Evolutionary conservation across 2,113 vertebrate species (phyloP).

Genomic region (Deroptyus accipitrinus): DNA sequence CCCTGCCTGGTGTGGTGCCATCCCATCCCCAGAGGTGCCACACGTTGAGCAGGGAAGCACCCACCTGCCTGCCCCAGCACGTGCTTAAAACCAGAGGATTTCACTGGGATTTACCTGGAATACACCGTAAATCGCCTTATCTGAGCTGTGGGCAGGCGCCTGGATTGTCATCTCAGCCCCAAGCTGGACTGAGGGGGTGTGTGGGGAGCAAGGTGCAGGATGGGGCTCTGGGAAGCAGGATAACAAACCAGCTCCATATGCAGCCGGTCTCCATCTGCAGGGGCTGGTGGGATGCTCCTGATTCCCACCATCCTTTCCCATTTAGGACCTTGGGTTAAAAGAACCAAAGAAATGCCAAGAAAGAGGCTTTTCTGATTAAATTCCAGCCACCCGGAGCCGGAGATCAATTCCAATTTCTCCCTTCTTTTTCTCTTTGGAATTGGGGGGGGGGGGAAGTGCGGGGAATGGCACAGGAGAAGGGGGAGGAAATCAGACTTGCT

Average conservation of each 20-base stretch:
- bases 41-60: rapidly evolving
- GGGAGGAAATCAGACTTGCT: constrained; percentile 47
- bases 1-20: background rate
- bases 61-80: background rate
- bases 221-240: background rate
- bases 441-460: rapidly evolving
- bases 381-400: background rate
- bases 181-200: background rate
- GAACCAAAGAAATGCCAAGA: background rate
- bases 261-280: rapidly evolving
- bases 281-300: rapidly evolving
- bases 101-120: background rate
- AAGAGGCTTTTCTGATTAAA: constrained; percentile 45
- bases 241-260: rapidly evolving
- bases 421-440: background rate
- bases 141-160: background rate
- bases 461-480: background rate
- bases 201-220: background rate
- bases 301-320: background rate
- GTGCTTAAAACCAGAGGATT: background rate
- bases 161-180: background rate
- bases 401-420: constrained; percentile 64
- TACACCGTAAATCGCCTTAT: background rate
- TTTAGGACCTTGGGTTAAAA: background rate
- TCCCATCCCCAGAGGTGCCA: background rate